Conservation (phyloP, 2,888 invertebrate genomes). For the Sarcophaga subvicina region DNA sequence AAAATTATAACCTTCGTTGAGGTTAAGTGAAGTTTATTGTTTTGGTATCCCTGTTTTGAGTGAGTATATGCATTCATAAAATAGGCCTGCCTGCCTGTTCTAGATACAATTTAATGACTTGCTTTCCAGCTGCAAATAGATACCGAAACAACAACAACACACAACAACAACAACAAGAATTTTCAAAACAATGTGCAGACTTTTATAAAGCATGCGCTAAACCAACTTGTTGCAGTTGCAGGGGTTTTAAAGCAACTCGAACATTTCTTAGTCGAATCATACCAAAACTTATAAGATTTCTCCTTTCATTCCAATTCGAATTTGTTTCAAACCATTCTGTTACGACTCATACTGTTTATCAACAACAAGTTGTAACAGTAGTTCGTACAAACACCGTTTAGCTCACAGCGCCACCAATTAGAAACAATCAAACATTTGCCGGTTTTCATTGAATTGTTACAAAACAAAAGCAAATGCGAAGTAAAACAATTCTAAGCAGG, state of each 20-base stretch:
- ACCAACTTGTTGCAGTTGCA: conserved; percentile 66
- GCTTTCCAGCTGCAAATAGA: conserved; percentile 43
- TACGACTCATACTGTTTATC: not conserved
- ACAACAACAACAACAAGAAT: conserved; percentile 15
- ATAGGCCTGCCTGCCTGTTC: conserved; percentile 44
- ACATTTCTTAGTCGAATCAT: not conserved
- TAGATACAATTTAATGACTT: conserved; percentile 50
- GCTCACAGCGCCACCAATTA: conserved; percentile 26
- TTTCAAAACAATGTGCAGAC: conserved; percentile 22
- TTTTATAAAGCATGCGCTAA: conserved; percentile 55
- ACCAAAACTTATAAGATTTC: conserved; percentile 32
- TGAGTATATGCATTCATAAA: conserved; percentile 40
- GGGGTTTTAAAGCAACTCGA: conserved; percentile 45
- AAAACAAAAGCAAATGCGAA: too few relatives aligned
- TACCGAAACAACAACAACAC: conserved; percentile 35
- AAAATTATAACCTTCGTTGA: conserved; percentile 71
- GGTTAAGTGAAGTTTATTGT: conserved; percentile 68
- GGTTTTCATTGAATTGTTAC: conserved; percentile 19
- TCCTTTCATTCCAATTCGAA: conserved; percentile 52
- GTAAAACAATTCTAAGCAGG: not conserved
- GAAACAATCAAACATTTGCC: conserved; percentile 40
- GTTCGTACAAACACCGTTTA: conserved; percentile 49
- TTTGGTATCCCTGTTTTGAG: not conserved
- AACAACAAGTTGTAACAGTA: conserved; percentile 30
- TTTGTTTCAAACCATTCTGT: not conserved